Evolutionary conservation across 2,888 invertebrate species (phyloP).

Genomic region (Hyposoter didymator): DNA sequence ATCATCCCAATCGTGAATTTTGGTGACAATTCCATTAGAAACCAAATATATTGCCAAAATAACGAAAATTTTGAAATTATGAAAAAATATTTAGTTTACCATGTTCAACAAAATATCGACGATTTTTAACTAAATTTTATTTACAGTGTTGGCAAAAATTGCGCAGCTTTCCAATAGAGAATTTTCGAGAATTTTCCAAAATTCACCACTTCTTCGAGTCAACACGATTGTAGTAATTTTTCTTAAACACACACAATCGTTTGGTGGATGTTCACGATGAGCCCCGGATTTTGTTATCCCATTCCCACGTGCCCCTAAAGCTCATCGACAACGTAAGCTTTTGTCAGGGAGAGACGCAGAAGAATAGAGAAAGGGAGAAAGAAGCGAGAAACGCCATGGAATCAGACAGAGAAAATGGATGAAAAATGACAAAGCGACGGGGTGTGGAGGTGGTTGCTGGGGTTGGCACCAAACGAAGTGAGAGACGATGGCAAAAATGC

Average conservation of each 20-base stretch:
- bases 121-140: no score
- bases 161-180: background rate
- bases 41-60: no score
- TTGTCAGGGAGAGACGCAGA: background rate
- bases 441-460: constrained; percentile 8
- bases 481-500: constrained; percentile 38
- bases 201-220: background rate
- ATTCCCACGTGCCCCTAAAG: constrained; percentile 46
- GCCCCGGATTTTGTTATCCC: constrained; percentile 46
- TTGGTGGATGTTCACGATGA: background rate
- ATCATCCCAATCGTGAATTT: no score
- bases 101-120: no score
- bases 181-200: background rate
- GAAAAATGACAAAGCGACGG: constrained; percentile 26
- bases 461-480: constrained; percentile 22
- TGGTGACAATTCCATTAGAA: no score
- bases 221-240: background rate
- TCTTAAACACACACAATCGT: constrained; percentile 1
- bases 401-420: constrained; percentile 11
- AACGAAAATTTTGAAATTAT: no score
- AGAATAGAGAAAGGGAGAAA: background rate
- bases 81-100: no score
- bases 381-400: background rate
- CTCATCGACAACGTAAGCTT: constrained; percentile 60
- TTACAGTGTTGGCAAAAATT: no score